Evolutionary conservation across 2,113 vertebrate genomes (phyloP).

Genomic region (Elanoides forficatus): DNA sequence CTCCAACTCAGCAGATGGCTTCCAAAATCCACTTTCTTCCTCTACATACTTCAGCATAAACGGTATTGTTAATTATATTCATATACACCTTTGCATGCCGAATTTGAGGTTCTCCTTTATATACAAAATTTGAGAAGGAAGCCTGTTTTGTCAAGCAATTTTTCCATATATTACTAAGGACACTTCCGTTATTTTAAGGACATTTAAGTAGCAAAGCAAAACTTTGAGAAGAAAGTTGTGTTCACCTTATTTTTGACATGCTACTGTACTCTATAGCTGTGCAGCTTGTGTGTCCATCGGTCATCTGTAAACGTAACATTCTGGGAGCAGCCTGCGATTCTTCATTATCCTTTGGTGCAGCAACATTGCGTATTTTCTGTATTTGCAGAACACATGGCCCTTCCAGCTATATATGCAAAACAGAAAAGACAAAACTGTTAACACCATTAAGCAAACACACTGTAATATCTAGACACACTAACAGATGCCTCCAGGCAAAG

Average conservation of each 20-base stretch:
- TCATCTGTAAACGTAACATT: slow-evolving; percentile 97
- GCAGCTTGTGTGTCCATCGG: slow-evolving; percentile 91
- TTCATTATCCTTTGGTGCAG: slow-evolving; percentile 92
- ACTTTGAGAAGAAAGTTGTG: neutral
- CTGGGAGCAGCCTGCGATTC: slow-evolving; percentile 92
- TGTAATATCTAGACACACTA: neutral
- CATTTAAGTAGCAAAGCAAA: neutral
- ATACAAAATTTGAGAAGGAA: neutral
- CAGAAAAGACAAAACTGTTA: neutral
- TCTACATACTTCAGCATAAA: neutral
- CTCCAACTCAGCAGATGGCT: neutral
- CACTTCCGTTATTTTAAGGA: neutral
- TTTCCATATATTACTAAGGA: neutral
- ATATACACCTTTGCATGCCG: neutral
- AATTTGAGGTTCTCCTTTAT: neutral
- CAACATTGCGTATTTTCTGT: slow-evolving; percentile 93
- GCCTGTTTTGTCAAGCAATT: neutral
- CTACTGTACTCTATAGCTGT: slow-evolving; percentile 87
- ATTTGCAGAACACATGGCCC: slow-evolving; percentile 95
- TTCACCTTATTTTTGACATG: slow-evolving; percentile 94
- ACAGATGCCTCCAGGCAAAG: neutral
- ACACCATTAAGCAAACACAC: neutral
- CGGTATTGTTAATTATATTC: neutral
- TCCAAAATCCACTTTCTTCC: neutral
- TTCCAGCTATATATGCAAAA: slow-evolving; percentile 81